phyloP scores from a whole-genome alignment of 2,888 invertebrate genomes.

The Synanthedon tipuliformis region DNA sequence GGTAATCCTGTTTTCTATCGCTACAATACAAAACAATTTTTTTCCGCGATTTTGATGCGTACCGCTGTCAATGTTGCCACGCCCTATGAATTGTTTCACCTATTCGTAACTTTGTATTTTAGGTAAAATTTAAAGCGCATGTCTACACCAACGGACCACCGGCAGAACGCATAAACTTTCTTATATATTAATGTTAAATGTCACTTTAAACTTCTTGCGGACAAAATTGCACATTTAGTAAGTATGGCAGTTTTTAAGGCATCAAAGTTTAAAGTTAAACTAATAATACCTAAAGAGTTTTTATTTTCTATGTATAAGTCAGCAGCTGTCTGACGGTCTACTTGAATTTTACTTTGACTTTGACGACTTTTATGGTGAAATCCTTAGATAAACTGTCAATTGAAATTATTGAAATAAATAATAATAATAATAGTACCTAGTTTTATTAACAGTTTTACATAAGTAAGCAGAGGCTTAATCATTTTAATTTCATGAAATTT shows the following conservation, averaged over 20 bases:
- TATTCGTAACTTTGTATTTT: conserved; percentile 31
- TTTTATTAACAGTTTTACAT: too few species aligned
- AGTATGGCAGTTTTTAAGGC: background rate
- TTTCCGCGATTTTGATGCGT: too few species aligned
- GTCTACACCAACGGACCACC: conserved; percentile 32
- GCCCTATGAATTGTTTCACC: conserved; percentile 47
- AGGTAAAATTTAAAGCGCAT: conserved; percentile 19
- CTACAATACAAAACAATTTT: too few species aligned
- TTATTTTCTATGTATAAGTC: background rate
- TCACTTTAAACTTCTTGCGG: conserved; percentile 1
- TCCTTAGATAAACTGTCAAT: too few species aligned
- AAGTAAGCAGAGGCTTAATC: too few species aligned
- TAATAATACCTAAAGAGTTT: background rate
- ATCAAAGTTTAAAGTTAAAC: background rate
- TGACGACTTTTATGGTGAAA: too few species aligned
- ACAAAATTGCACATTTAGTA: conserved; percentile 8
- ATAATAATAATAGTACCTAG: too few species aligned
- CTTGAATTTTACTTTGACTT: too few species aligned
- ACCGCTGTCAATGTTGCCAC: conserved; percentile 5
- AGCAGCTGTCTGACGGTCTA: too few species aligned
- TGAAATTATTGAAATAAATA: too few species aligned
- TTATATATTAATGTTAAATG: conserved; percentile 20
- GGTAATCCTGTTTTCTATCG: too few species aligned
- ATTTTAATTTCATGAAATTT: too few species aligned
- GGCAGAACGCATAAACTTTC: conserved; percentile 24